phyloP scores from a whole-genome alignment of 2,888 invertebrate genomes.

The Hydriomena furcata region DNA sequence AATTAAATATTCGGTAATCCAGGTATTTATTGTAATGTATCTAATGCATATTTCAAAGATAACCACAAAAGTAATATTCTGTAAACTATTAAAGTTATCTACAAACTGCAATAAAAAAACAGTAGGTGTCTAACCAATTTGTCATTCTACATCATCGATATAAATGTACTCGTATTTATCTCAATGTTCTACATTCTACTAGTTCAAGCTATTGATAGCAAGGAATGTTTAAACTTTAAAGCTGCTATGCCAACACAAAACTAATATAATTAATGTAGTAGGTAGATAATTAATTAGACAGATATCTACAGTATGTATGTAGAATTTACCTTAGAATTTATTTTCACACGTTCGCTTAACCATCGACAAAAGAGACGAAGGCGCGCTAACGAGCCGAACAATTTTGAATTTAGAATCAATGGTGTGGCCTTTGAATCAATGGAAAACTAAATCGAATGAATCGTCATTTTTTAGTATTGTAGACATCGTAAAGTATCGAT shows the following conservation, averaged over 20 bases:
- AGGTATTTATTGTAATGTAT: no score
- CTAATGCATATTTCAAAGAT: no score
- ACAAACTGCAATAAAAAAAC: no score
- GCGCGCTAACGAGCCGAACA: slow-evolving; percentile 65
- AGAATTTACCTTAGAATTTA: slow-evolving; percentile 30
- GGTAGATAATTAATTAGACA: slow-evolving; percentile 16
- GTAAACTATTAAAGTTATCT: no score
- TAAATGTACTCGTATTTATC: no score
- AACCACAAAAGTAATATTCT: no score
- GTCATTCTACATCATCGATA: no score
- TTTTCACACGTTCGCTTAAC: slow-evolving; percentile 65
- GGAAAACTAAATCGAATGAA: slow-evolving; percentile 75
- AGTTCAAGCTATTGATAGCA: slow-evolving; percentile 20
- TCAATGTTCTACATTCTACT: slow-evolving; percentile 5
- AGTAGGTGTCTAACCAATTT: no score
- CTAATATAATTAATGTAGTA: slow-evolving; percentile 17
- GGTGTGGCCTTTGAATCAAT: slow-evolving; percentile 35
- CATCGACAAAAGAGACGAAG: slow-evolving; percentile 54
- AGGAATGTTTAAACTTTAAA: no score
- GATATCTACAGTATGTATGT: no score
- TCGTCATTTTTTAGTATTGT: slow-evolving; percentile 55
- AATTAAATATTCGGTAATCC: no score
- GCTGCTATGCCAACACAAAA: slow-evolving; percentile 10
- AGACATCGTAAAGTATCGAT: slow-evolving; percentile 36
- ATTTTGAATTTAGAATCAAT: slow-evolving; percentile 63